These are phyloP conservation scores for Eristalinus sepulchralis DNA, from an alignment of 2,888 invertebrate species.

Conservation along the genomic window DNA sequence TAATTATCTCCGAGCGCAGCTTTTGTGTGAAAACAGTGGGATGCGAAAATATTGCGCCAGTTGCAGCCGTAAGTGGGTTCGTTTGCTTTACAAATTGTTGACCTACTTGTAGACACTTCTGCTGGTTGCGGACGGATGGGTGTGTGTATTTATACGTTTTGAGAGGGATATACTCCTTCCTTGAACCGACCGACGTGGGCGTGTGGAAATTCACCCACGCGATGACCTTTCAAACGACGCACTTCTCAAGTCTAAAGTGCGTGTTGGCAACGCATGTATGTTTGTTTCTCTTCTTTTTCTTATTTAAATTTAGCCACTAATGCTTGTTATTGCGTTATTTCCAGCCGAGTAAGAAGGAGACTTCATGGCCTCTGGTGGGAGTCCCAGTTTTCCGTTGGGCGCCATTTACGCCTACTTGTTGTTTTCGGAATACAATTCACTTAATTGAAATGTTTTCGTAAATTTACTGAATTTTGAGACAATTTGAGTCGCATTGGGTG, in stretches of 20 bases:
- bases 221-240: background rate
- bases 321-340: background rate
- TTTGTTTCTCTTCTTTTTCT: no score
- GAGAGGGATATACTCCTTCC: background rate
- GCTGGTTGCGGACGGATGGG: background rate
- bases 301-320: background rate
- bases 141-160: no score
- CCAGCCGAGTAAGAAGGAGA: background rate
- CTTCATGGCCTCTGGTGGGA: background rate
- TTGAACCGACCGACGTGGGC: background rate
- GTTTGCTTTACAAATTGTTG: background rate
- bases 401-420: background rate
- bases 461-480: background rate
- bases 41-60: conserved; percentile 17
- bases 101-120: background rate
- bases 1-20: conserved; percentile 40
- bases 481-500: background rate
- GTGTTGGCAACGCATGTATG: background rate
- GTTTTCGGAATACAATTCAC: background rate
- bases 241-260: background rate
- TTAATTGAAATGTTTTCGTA: background rate
- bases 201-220: background rate
- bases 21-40: conserved; percentile 37
- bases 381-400: background rate
- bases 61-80: background rate